phyloP scores from a whole-genome alignment of 1,140 invertebrate genomes.

The Oncopeltus fasciatus region DNA sequence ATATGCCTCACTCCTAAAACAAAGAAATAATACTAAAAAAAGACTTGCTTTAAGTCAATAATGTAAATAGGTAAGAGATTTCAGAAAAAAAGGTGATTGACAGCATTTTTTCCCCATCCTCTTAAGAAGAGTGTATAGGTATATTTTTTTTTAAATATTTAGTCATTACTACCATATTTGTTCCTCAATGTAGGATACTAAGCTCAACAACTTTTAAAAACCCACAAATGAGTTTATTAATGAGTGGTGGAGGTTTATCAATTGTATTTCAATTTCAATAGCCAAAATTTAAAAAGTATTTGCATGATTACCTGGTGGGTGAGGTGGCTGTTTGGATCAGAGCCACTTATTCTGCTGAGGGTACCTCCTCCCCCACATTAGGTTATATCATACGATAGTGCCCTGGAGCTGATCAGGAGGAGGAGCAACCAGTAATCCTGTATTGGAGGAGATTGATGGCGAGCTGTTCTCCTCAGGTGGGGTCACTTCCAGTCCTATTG shows the following conservation, averaged over 20 bases:
- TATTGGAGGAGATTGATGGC: conserved; percentile 36
- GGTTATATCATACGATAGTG: conserved; percentile 83
- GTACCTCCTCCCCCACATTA: conserved; percentile 73
- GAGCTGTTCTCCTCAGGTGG: conserved; percentile 57
- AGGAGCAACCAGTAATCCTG: conserved; percentile 36
- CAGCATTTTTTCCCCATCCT: neutral
- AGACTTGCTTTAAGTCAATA: neutral
- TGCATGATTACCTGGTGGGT: neutral
- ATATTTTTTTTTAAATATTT: neutral
- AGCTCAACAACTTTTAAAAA: too few species aligned
- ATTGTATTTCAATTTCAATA: too few species aligned
- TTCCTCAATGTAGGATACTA: too few species aligned
- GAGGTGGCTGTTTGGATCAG: conserved; percentile 27
- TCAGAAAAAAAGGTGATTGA: neutral
- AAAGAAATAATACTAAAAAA: neutral
- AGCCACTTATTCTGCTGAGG: conserved; percentile 52
- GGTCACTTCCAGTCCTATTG: conserved; percentile 70
- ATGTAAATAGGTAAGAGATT: too few species aligned
- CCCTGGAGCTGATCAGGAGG: conserved; percentile 61
- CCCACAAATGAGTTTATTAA: too few species aligned
- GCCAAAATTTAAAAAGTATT: too few species aligned
- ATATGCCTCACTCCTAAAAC: conserved; percentile 13
- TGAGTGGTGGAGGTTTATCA: too few species aligned
- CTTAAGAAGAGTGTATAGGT: neutral
- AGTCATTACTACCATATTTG: too few species aligned